These are phyloP conservation scores for Styela plicata DNA, from an alignment of 23 tunicate genomes.

Conservation along the genomic window DNA sequence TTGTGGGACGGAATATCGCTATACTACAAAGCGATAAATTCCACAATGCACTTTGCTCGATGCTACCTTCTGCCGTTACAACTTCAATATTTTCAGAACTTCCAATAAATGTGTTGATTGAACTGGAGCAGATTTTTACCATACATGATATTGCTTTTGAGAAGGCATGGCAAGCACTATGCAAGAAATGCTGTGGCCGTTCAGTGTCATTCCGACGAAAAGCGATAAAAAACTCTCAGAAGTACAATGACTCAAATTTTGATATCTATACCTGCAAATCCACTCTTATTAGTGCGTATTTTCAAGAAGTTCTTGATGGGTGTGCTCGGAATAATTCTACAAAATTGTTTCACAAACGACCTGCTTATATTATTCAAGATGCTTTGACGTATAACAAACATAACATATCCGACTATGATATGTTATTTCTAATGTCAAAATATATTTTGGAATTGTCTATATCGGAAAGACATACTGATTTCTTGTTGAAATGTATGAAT, in stretches of 20 bases:
- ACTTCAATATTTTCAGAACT: background rate
- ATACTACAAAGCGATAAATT: background rate
- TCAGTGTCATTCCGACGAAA: background rate
- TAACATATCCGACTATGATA: background rate
- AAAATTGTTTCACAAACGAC: background rate
- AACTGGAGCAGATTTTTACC: background rate
- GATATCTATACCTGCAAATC: background rate
- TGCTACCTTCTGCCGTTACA: background rate
- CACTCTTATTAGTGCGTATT: background rate
- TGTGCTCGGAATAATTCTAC: background rate
- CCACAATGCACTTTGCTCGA: background rate
- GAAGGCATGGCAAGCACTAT: background rate
- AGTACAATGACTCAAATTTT: background rate
- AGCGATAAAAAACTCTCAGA: background rate
- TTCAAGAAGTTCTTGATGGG: background rate
- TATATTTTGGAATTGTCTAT: background rate
- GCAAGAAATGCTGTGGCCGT: background rate
- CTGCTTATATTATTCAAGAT: slow-evolving; percentile 10
- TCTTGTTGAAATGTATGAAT: background rate
- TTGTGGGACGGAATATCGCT: background rate
- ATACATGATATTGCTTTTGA: background rate
- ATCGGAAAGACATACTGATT: background rate
- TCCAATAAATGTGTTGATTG: background rate
- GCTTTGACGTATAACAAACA: background rate
- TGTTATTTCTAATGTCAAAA: background rate